A percentile compares a stretch with the other conserved stretches of the same genome.
Evolutionary conservation across 2,797 vertebrate genomes (phyloP).

Genomic region (Huso huso): DNA sequence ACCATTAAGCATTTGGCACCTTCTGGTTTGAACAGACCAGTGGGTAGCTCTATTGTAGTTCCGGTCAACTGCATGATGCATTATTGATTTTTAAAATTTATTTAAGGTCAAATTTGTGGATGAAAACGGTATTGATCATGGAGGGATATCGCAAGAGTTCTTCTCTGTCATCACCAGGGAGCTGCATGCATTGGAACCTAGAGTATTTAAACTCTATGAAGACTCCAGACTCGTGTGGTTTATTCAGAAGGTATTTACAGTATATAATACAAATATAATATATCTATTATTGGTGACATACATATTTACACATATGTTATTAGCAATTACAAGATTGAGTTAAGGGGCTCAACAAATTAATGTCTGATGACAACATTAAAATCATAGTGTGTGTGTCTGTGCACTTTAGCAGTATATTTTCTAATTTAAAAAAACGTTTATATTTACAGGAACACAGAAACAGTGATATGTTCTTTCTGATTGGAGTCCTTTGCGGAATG

Average conservation of each 20-base stretch:
- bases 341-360: too few relatives aligned
- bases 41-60: too few relatives aligned
- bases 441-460: slow-evolving; percentile 16
- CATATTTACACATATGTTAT: too few relatives aligned
- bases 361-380: too few relatives aligned
- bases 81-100: too few relatives aligned
- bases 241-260: slow-evolving; percentile 23
- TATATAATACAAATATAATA: background rate
- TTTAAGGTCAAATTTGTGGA: slow-evolving; percentile 41
- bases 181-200: slow-evolving; percentile 22
- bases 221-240: slow-evolving; percentile 45
- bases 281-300: too few relatives aligned
- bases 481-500: slow-evolving; percentile 45
- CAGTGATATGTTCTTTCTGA: slow-evolving; percentile 22
- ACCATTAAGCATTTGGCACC: too few relatives aligned
- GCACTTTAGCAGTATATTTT: too few relatives aligned
- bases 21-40: too few relatives aligned
- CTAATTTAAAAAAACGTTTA: background rate
- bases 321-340: too few relatives aligned
- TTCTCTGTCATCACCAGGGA: slow-evolving; percentile 38
- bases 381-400: too few relatives aligned
- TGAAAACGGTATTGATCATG: slow-evolving; percentile 15
- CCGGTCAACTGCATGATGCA: too few relatives aligned
- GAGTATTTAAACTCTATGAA: slow-evolving; percentile 18
- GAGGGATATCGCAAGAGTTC: slow-evolving; percentile 35